Conservation (phyloP, 2,113 vertebrate species). For the Azemiops feae region DNA sequence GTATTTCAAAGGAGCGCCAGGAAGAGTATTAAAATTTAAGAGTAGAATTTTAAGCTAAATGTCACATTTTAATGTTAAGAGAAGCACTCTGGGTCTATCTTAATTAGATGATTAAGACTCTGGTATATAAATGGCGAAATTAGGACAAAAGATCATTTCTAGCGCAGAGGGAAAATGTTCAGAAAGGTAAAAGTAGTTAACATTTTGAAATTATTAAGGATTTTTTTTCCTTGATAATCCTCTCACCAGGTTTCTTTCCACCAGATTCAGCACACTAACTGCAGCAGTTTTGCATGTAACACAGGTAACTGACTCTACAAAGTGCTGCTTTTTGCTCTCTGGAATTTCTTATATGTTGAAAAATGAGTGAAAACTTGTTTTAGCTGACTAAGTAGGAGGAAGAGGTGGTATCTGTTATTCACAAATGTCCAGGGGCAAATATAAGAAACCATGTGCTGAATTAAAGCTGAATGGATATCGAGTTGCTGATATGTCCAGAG, state of each 20-base stretch:
- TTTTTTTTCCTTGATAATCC: not conserved
- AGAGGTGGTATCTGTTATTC: not conserved
- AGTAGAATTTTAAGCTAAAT: constrained; percentile 1
- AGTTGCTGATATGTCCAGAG: not conserved
- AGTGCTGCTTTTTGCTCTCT: not conserved
- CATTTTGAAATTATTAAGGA: not conserved
- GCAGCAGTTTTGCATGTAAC: not conserved
- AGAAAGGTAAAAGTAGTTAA: not conserved
- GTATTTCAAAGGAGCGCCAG: not conserved
- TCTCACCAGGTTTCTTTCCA: not conserved
- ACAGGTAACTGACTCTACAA: not conserved
- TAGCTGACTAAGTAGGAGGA: not conserved
- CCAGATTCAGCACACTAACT: not conserved
- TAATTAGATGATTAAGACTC: constrained; percentile 8
- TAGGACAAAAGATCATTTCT: not conserved
- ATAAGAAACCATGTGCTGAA: not conserved
- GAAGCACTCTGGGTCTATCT: not conserved
- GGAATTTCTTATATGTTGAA: not conserved
- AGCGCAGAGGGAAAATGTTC: not conserved
- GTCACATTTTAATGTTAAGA: constrained; percentile 7
- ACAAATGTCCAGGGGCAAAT: not conserved
- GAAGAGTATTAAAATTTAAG: constrained; percentile 3
- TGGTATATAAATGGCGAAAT: not conserved
- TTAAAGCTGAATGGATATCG: not conserved
- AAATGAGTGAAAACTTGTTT: not conserved